Evolutionary conservation across 2,797 vertebrate genomes (phyloP).

Genomic region (Centroberyx gerrardi): DNA sequence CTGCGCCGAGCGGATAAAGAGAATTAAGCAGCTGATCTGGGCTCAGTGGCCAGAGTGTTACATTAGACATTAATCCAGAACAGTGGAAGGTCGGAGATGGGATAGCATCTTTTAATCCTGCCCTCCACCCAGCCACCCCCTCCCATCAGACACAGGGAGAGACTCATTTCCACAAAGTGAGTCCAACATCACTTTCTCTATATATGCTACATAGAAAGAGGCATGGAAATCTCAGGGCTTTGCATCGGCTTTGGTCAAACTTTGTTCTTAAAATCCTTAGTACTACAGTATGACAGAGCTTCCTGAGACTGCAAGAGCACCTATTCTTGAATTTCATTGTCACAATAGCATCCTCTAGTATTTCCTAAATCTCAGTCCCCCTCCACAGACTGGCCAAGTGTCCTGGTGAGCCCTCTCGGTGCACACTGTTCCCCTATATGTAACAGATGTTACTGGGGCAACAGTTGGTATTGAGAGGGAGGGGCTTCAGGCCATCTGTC

Average conservation of each 20-base stretch:
- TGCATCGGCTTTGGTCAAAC: neutral
- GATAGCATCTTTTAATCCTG: conserved; percentile 82
- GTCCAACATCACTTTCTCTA: neutral
- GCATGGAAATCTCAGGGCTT: neutral
- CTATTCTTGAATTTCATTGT: conserved; percentile 22
- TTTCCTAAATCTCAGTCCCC: conserved; percentile 43
- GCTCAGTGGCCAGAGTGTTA: conserved; percentile 85
- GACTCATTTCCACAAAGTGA: conserved; percentile 22
- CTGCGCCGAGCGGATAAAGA: conserved; percentile 76
- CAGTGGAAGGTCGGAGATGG: conserved; percentile 78
- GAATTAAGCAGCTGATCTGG: conserved; percentile 84
- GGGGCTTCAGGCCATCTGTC: conserved; percentile 89
- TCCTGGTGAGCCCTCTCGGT: conserved; percentile 62
- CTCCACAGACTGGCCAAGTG: conserved; percentile 46
- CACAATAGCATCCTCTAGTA: conserved; percentile 26
- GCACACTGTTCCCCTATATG: conserved; percentile 73
- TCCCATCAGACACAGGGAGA: conserved; percentile 32
- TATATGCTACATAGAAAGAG: conserved; percentile 4
- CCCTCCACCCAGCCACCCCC: conserved; percentile 41
- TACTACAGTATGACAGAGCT: neutral
- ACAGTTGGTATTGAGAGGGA: conserved; percentile 89
- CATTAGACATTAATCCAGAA: conserved; percentile 90
- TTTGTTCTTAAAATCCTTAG: neutral
- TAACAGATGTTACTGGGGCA: conserved; percentile 91
- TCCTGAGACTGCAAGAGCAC: conserved; percentile 13